Base-by-base conservation (phyloP, 2,113 vertebrate species). In the Pelvicachromis taeniatus region DNA sequence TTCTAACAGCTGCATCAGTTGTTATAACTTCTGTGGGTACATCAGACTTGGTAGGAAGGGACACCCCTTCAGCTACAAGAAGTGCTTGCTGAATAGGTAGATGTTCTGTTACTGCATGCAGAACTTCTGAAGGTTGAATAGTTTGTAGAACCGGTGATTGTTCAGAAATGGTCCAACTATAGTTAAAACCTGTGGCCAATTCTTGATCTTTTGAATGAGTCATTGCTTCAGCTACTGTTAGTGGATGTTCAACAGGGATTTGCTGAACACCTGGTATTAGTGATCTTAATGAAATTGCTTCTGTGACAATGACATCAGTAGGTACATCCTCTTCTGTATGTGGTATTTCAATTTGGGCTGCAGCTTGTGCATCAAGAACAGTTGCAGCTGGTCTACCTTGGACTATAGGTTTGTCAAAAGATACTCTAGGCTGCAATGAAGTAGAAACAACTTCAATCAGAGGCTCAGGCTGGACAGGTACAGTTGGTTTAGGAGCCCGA, bases 391-490 rank as follows among this genome's bases (percentile, higher is more conserved):
- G 21, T 65, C 9, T 86, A 23, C 80, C 78, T 70, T 91, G 85
- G 19, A 59, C 3, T 70, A 80, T 21, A 5, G 19, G 7, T 81
- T 9, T 21, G 78, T 85, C 63, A 61, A 55, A 50, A 29, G 55
- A 59, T 80, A 75, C n/a, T 42, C 48, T 48, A 61, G 83, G 73
- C 35, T 90, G 61, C 26, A 80, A 5, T 78, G 81, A 52, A 58
- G 82, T 11, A 68, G 79, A 17, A 59, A 89, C 31, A 73, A 55
- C 68, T 82, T 94, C 81, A 45, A 52, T 85, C 19, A 87, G 19
- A 86, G 85, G 21, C 26, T 90, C 87, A 88, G 81, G 90, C 29
- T 90, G 85, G 7, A 81, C 12, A 26, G 77, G 73, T 88, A 82
- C 29, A 55, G 29, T 54, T 91, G 54, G 53, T 86, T 81, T 80